phyloP scores from a whole-genome alignment of 2,888 invertebrate genomes.

The Protodeltote pygarga region DNA sequence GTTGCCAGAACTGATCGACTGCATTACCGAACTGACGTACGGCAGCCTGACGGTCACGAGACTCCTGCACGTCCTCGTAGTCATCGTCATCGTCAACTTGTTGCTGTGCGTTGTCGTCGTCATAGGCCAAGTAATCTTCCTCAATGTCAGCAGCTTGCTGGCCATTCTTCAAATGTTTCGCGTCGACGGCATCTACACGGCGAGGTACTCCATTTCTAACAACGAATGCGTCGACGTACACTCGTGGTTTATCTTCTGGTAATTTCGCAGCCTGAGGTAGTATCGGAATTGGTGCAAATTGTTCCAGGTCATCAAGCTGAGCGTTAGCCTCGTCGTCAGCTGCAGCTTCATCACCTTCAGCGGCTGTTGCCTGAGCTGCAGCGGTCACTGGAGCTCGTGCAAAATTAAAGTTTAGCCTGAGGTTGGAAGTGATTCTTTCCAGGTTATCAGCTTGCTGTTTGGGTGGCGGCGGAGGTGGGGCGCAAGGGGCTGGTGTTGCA shows the following conservation, averaged over 20 bases:
- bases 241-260: slow-evolving; percentile 71
- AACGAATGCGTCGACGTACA: slow-evolving; percentile 81
- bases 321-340: slow-evolving; percentile 40
- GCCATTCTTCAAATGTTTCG: slow-evolving; percentile 57
- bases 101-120: slow-evolving; percentile 62
- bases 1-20: slow-evolving; percentile 79
- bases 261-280: slow-evolving; percentile 74
- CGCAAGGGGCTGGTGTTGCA: slow-evolving; percentile 69
- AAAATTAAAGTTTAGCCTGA: slow-evolving; percentile 77
- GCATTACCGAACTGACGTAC: slow-evolving; percentile 74
- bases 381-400: slow-evolving; percentile 65
- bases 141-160: slow-evolving; percentile 51
- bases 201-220: slow-evolving; percentile 77
- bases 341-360: slow-evolving; percentile 40
- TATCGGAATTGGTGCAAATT: slow-evolving; percentile 64
- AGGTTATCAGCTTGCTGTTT: slow-evolving; percentile 66
- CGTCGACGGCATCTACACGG: slow-evolving; percentile 74
- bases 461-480: slow-evolving; percentile 61
- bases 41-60: slow-evolving; percentile 68
- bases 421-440: slow-evolving; percentile 75
- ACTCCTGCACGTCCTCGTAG: slow-evolving; percentile 78
- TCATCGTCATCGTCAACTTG: slow-evolving; percentile 70
- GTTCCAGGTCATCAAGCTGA: slow-evolving; percentile 45
- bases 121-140: slow-evolving; percentile 71
- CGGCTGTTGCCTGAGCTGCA: slow-evolving; percentile 25